phyloP scores from a whole-genome alignment of 2,113 vertebrate species.

The Cheirogaleus medius region DNA sequence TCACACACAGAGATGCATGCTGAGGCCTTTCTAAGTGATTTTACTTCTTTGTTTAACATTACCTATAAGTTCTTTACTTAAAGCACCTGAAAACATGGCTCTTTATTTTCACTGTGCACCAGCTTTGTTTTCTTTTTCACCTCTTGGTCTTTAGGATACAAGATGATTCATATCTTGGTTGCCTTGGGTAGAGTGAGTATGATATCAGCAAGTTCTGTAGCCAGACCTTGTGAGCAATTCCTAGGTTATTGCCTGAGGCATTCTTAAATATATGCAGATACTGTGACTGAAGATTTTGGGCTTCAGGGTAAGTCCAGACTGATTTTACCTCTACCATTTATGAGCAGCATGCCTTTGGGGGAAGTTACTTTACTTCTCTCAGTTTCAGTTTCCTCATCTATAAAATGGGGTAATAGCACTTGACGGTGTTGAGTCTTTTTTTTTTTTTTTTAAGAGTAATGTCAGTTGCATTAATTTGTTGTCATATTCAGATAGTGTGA shows the following conservation, averaged over 20 bases:
- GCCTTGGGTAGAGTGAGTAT: not conserved
- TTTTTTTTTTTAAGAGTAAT: not conserved
- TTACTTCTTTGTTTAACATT: slow-evolving; percentile 31
- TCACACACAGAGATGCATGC: not conserved
- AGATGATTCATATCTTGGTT: slow-evolving; percentile 62
- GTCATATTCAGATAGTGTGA: not conserved
- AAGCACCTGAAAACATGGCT: not conserved
- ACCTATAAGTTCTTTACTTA: slow-evolving; percentile 6
- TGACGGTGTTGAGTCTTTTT: not conserved
- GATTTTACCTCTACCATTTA: not conserved
- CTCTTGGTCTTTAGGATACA: slow-evolving; percentile 47
- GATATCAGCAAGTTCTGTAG: not conserved
- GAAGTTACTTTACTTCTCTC: slow-evolving; percentile 19
- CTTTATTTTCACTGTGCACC: slow-evolving; percentile 27
- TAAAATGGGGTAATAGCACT: not conserved
- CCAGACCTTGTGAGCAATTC: slow-evolving; percentile 10
- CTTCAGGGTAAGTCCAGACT: not conserved
- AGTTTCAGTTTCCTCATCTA: slow-evolving; percentile 38
- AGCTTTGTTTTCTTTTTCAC: slow-evolving; percentile 46
- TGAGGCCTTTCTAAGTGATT: slow-evolving; percentile 8
- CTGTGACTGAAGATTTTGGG: slow-evolving; percentile 4
- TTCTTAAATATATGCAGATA: not conserved
- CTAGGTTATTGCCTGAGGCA: not conserved
- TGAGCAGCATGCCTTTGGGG: not conserved
- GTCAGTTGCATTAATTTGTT: slow-evolving; percentile 20